Evolutionary conservation across 1,140 invertebrate genomes (phyloP), one percentile per base, ranked within the genome.

Genomic region (Vanessa tameamea): DNA sequence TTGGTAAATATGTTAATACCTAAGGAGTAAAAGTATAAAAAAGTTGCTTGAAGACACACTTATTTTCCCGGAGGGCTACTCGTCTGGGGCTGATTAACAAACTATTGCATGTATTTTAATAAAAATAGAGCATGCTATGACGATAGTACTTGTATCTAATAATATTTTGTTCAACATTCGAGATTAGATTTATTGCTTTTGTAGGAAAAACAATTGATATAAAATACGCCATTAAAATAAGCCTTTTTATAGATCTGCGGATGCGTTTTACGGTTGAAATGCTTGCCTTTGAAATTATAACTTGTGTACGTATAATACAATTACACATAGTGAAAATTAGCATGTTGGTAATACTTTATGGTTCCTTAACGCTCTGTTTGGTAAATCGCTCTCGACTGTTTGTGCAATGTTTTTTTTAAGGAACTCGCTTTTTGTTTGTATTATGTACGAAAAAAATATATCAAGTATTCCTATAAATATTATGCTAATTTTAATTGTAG

Each of bases 271-370:
- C 83, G 86, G 82, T 83, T 88, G 84, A 87, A 72, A 82, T 78
- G 87, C 86, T 90, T 88, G 86, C 84, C 82, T 91, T 82, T 81
- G 81, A 85, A 81, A 88, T 89, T 87, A 87, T 82, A 85, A 85
- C 78, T 76, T 78, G 81, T 81, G 73, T 84, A 75, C 72, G 73
- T 81, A 76, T 82, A 77, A 83, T 85, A 88, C 82, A 87, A 87
- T 87, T 86, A 86, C 80, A 87, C 79, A 82, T 88, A 88, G 84
- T 77, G 82, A 82, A 87, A 88, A 92, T 92, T 91, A 92, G 89
- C 89, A 92, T 92, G 89, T 90, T 82, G 86, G 84, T 90, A 89
- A 88, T 88, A 87, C 81, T 89, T 87, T 88, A 91, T 89, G 83
- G 82, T 79, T 86, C 78, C 70, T 86, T 89, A 90, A 76, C 77